These are phyloP conservation scores for Charina bottae DNA, from an alignment of 2,113 vertebrate genomes.

Conservation along the genomic window DNA sequence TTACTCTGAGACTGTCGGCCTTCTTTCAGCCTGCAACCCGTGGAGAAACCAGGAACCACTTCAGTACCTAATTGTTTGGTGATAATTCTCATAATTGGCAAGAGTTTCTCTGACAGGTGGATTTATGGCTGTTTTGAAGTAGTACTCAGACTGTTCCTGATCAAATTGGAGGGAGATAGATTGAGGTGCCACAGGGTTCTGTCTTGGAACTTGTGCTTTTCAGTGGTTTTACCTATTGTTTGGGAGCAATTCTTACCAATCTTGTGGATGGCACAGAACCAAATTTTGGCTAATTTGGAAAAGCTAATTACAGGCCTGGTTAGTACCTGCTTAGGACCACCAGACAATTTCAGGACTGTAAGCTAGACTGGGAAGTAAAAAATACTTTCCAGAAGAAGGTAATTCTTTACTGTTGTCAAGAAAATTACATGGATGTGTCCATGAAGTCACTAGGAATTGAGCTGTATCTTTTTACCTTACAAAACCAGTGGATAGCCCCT, in stretches of 20 bases:
- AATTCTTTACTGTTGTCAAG: not conserved
- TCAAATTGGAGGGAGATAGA: not conserved
- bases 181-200: not conserved
- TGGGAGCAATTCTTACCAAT: not conserved
- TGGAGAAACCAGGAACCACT: not conserved
- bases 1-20: not conserved
- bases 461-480: not conserved
- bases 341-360: not conserved
- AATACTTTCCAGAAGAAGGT: not conserved
- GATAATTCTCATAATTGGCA: not conserved
- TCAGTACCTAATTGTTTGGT: not conserved
- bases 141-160: not conserved
- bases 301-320: not conserved
- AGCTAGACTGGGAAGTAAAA: not conserved
- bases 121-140: not conserved
- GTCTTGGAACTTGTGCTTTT: not conserved
- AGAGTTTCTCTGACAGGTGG: not conserved
- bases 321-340: not conserved
- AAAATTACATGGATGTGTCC: not conserved
- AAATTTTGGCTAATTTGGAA: too few species aligned
- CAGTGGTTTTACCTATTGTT: not conserved
- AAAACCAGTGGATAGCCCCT: not conserved
- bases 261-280: not conserved
- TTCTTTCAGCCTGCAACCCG: not conserved
- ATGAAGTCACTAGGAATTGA: not conserved